These are phyloP conservation scores for Meghimatium bilineatum DNA, from an alignment of 2,888 invertebrate genomes.

Conservation along the genomic window DNA sequence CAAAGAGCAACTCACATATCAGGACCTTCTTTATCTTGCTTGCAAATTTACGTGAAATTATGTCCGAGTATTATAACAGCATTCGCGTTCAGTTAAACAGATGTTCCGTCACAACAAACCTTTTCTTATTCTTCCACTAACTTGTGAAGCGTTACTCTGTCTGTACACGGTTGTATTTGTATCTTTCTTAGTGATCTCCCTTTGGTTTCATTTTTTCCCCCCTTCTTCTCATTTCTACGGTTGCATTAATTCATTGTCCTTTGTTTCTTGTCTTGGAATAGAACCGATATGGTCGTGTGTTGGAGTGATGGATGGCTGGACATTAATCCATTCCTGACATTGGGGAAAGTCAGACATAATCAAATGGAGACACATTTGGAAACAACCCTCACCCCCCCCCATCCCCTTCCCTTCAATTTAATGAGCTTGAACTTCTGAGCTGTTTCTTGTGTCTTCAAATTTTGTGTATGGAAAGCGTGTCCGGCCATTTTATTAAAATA, in stretches of 20 bases:
- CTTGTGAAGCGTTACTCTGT: too few species aligned
- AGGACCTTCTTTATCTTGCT: too few species aligned
- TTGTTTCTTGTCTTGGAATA: neutral
- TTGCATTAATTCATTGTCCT: neutral
- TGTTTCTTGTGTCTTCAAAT: too few species aligned
- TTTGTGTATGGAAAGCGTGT: neutral
- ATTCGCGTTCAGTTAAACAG: too few species aligned
- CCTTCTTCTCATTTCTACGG: neutral
- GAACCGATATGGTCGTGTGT: neutral
- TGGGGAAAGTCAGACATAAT: constrained; percentile 21
- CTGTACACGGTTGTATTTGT: neutral
- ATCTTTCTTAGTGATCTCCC: neutral
- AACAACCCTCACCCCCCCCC: neutral
- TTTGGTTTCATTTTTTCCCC: neutral
- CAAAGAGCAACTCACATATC: too few species aligned
- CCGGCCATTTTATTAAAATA: too few species aligned
- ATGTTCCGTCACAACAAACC: too few species aligned
- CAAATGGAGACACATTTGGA: constrained; percentile 32
- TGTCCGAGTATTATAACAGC: too few species aligned
- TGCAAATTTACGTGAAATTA: too few species aligned
- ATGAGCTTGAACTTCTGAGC: neutral
- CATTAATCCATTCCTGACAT: constrained; percentile 26
- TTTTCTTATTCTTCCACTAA: too few species aligned
- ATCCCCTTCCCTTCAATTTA: neutral
- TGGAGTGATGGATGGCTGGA: constrained; percentile 25